Conservation (phyloP, 1,140 invertebrate species). For the Phortica variegata region DNA sequence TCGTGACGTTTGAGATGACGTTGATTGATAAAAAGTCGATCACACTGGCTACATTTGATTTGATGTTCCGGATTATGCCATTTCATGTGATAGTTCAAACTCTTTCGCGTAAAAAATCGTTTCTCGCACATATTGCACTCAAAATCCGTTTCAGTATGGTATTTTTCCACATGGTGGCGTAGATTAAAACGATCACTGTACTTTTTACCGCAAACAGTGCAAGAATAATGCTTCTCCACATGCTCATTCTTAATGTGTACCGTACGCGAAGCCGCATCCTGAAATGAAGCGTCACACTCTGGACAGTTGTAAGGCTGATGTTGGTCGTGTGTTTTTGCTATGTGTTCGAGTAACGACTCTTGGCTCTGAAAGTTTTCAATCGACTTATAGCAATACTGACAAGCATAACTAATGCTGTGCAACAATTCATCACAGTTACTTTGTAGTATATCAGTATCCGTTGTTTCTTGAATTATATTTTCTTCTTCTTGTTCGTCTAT, state of each 20-base stretch:
- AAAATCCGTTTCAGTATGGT: slow-evolving; percentile 50
- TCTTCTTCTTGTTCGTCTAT: slow-evolving; percentile 1
- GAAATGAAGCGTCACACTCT: slow-evolving; percentile 37
- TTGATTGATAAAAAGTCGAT: slow-evolving; percentile 47
- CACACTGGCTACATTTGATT: slow-evolving; percentile 41
- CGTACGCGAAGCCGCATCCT: slow-evolving; percentile 47
- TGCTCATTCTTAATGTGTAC: slow-evolving; percentile 43
- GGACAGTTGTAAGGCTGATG: slow-evolving; percentile 49
- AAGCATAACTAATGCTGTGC: slow-evolving; percentile 35
- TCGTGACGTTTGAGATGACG: slow-evolving; percentile 45
- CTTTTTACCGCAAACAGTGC: slow-evolving; percentile 45
- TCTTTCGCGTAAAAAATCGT: slow-evolving; percentile 47
- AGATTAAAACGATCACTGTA: slow-evolving; percentile 51
- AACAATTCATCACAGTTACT: background rate
- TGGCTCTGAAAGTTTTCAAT: slow-evolving; percentile 38
- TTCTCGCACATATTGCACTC: slow-evolving; percentile 45
- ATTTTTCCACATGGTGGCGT: slow-evolving; percentile 45
- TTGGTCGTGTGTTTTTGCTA: slow-evolving; percentile 30
- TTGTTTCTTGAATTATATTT: background rate
- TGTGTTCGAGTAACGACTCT: slow-evolving; percentile 40
- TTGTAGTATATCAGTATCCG: background rate
- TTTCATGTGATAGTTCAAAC: slow-evolving; percentile 50
- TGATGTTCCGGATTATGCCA: slow-evolving; percentile 49
- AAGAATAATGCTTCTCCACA: slow-evolving; percentile 38
- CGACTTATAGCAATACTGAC: slow-evolving; percentile 42